Evolutionary conservation across 1,140 invertebrate species (phyloP).

Genomic region (Spodoptera litura): DNA sequence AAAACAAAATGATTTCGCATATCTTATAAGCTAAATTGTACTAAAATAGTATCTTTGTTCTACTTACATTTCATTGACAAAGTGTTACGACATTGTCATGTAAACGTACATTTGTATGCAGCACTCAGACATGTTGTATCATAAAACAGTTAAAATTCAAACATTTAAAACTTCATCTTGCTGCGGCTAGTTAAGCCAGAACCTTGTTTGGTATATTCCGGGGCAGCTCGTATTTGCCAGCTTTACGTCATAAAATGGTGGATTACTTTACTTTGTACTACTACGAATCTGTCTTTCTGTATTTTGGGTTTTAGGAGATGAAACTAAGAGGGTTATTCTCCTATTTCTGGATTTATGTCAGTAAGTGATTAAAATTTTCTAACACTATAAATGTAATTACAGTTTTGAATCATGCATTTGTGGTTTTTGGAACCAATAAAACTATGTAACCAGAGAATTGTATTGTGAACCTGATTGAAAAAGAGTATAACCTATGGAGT

Average conservation of each 20-base stretch:
- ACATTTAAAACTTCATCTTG: constrained; percentile 43
- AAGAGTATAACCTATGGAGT: too few species aligned
- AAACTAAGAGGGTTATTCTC: neutral
- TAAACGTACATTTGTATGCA: constrained; percentile 8
- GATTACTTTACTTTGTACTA: constrained; percentile 38
- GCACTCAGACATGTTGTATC: constrained; percentile 8
- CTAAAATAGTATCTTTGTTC: neutral
- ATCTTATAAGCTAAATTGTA: too few species aligned
- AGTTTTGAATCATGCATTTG: too few species aligned
- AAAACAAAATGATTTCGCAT: too few species aligned
- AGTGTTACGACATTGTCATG: neutral
- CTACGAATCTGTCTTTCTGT: constrained; percentile 1
- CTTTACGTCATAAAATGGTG: constrained; percentile 35
- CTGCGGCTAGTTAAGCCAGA: constrained; percentile 16
- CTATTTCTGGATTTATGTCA: neutral
- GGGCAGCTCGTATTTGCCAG: constrained; percentile 10
- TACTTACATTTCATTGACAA: neutral
- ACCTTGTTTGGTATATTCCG: constrained; percentile 35
- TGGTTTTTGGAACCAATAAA: too few species aligned
- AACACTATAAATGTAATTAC: too few species aligned
- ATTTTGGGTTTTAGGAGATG: neutral
- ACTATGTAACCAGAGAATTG: too few species aligned
- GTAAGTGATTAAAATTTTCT: too few species aligned
- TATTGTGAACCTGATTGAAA: too few species aligned
- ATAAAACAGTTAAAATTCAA: constrained; percentile 39